phyloP scores from a whole-genome alignment of 2,113 vertebrate species.

The Coptodon bakossiorum region DNA sequence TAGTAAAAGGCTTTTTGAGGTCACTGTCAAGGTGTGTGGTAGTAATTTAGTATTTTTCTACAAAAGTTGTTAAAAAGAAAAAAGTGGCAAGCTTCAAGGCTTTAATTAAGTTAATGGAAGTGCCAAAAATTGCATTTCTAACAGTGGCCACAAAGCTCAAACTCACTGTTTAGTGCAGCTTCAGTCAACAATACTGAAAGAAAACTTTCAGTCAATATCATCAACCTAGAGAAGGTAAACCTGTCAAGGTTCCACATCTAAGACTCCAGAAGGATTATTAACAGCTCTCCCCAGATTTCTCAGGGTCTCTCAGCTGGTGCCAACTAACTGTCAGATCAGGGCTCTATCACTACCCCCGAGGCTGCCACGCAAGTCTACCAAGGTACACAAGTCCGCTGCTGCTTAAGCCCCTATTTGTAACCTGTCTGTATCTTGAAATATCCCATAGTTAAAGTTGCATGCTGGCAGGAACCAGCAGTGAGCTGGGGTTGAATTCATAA shows the following conservation, averaged over 20 bases:
- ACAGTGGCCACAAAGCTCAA: neutral
- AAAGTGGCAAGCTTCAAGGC: neutral
- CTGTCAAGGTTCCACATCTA: neutral
- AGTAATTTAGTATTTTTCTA: neutral
- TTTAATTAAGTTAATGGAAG: neutral
- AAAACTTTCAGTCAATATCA: neutral
- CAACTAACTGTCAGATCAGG: neutral
- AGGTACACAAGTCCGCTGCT: neutral
- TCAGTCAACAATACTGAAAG: neutral
- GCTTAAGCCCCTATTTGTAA: neutral
- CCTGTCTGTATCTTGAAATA: neutral
- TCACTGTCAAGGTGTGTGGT: neutral
- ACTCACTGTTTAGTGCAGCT: neutral
- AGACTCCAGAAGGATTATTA: neutral
- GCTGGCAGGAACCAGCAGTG: neutral
- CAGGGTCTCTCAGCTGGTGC: neutral
- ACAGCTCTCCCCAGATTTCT: neutral
- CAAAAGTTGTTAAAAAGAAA: neutral
- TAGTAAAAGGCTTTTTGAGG: neutral
- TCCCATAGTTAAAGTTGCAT: neutral
- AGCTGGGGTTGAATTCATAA: neutral
- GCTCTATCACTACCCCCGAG: neutral
- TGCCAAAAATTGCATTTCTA: neutral
- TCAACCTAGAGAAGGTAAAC: neutral
- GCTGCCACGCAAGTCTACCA: neutral